Evolutionary conservation across 2,888 invertebrate genomes (phyloP).

Genomic region (Coleophora flavipennella): DNA sequence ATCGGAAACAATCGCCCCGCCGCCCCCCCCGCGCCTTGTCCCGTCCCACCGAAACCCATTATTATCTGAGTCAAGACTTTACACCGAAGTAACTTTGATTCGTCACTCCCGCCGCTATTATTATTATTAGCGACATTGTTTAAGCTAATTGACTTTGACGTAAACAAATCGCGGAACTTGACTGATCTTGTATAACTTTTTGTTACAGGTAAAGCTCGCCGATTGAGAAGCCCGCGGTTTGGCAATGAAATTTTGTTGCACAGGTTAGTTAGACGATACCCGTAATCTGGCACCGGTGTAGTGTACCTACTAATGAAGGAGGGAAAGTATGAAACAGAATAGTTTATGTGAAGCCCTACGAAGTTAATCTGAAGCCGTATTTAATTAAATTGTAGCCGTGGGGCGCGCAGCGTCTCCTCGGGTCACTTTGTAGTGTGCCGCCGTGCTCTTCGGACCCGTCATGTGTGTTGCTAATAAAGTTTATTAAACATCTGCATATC

Average conservation of each 20-base stretch:
- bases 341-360: constrained; percentile 61
- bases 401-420: constrained; percentile 39
- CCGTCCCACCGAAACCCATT: constrained; percentile 57
- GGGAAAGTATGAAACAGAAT: constrained; percentile 57
- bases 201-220: constrained; percentile 55
- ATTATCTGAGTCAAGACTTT: constrained; percentile 67
- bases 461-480: constrained; percentile 19
- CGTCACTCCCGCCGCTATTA: constrained; percentile 65
- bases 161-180: constrained; percentile 51
- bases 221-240: constrained; percentile 5
- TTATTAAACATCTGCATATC: constrained; percentile 12
- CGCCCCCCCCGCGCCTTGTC: constrained; percentile 11
- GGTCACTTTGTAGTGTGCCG: constrained; percentile 46
- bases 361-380: constrained; percentile 69
- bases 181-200: constrained; percentile 55
- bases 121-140: constrained; percentile 61
- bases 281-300: constrained; percentile 17
- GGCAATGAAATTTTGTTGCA: constrained; percentile 12
- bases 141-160: constrained; percentile 50
- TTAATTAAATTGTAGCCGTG: constrained; percentile 67
- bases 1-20: constrained; percentile 63
- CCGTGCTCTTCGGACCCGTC: constrained; percentile 37
- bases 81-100: constrained; percentile 64
- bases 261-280: constrained; percentile 18
- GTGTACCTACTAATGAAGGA: constrained; percentile 1